Percentiles rank a stretch among this genome's conserved stretches.
Conservation (phyloP, 2,113 vertebrate genomes). For the Ailurus styani region DNA sequence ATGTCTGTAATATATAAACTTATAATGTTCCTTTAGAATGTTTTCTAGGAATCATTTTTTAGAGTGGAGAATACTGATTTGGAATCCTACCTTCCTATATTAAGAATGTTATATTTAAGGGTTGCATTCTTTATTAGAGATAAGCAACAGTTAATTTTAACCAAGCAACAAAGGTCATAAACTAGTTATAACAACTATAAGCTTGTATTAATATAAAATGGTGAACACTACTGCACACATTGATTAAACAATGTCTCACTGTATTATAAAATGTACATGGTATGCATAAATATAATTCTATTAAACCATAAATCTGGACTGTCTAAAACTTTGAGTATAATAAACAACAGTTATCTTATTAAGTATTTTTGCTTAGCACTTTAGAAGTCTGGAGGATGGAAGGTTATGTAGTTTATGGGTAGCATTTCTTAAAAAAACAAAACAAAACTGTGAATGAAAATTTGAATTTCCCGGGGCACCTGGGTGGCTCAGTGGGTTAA, state of each 20-base stretch:
- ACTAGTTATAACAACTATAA: background rate
- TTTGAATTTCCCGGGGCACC: slow-evolving; percentile 5
- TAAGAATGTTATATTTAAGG: background rate
- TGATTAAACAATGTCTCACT: background rate
- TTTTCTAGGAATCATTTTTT: slow-evolving; percentile 1
- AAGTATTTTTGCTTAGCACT: slow-evolving; percentile 23
- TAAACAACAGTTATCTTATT: background rate
- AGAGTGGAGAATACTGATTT: slow-evolving; percentile 7
- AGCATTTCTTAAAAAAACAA: slow-evolving; percentile 15
- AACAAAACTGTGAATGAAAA: background rate
- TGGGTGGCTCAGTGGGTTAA: too few relatives aligned
- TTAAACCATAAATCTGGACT: background rate
- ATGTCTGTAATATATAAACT: background rate
- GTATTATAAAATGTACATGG: background rate
- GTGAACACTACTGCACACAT: background rate
- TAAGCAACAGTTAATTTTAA: slow-evolving; percentile 40
- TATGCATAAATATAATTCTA: background rate
- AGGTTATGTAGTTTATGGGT: background rate
- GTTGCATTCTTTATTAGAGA: slow-evolving; percentile 17
- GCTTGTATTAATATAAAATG: background rate
- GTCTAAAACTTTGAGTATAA: background rate
- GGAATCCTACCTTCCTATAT: background rate
- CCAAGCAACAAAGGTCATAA: background rate
- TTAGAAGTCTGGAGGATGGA: background rate
- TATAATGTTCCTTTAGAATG: background rate